A percentile compares a stretch with the other conserved stretches of the same genome.
Conservation (phyloP, 2,888 invertebrate genomes). For the Prionchulus punctatus region DNA sequence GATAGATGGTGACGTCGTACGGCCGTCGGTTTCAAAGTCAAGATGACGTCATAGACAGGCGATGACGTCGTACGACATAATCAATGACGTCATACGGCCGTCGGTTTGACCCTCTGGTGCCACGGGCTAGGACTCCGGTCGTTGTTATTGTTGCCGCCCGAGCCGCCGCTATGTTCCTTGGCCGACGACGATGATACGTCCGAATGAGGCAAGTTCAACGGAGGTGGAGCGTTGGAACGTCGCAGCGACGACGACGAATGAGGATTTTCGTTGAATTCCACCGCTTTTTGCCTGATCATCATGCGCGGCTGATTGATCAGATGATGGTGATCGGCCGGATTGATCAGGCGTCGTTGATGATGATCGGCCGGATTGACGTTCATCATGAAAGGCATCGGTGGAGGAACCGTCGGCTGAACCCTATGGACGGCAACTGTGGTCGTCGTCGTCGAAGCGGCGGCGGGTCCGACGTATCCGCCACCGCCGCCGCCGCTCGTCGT, state of each 20-base stretch:
- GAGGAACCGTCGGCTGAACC: neutral
- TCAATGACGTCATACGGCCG: neutral
- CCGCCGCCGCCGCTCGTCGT: too few species aligned
- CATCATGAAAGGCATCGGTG: neutral
- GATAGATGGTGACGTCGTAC: too few species aligned
- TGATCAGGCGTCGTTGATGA: neutral
- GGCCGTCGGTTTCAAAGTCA: too few species aligned
- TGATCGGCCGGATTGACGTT: neutral
- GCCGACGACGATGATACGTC: neutral
- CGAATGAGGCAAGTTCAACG: neutral
- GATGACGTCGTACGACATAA: too few species aligned
- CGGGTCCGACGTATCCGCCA: too few species aligned
- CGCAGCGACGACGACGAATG: too few species aligned
- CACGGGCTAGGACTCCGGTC: neutral
- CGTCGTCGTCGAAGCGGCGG: too few species aligned
- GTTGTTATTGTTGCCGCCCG: too few species aligned
- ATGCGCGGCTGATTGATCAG: neutral
- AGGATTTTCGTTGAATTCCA: conserved; percentile 1
- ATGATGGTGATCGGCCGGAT: too few species aligned
- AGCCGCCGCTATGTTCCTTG: too few species aligned
- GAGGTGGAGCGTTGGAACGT: neutral
- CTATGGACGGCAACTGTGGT: too few species aligned
- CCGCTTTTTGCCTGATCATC: conserved; percentile 1
- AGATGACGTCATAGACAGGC: too few species aligned
- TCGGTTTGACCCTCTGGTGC: conserved; percentile 1